These are phyloP conservation scores for Fopius arisanus DNA, from an alignment of 1,140 invertebrate genomes.

Conservation along the genomic window DNA sequence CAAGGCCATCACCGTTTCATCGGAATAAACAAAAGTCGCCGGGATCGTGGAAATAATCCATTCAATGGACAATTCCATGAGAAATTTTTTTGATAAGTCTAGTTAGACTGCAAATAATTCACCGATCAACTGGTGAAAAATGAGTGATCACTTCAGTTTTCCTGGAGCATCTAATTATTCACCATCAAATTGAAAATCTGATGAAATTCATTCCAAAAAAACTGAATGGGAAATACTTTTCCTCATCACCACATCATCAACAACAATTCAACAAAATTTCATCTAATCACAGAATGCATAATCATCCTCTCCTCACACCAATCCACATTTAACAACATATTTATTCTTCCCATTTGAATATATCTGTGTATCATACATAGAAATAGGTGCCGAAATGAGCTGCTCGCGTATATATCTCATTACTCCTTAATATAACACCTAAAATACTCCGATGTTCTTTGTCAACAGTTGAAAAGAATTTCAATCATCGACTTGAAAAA, in stretches of 20 bases:
- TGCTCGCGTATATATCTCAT: conserved; percentile 40
- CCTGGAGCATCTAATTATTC: not conserved
- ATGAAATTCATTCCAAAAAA: too few relatives aligned
- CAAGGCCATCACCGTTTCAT: too few relatives aligned
- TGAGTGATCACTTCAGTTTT: too few relatives aligned
- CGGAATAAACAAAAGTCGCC: too few relatives aligned
- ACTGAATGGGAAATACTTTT: too few relatives aligned
- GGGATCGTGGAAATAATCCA: too few relatives aligned
- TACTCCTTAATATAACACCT: not conserved
- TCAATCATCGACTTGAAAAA: conserved; percentile 62
- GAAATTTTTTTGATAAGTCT: too few relatives aligned
- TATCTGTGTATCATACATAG: conserved; percentile 52
- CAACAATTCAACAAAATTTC: not conserved
- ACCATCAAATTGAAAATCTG: too few relatives aligned
- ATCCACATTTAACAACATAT: not conserved
- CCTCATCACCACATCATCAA: too few relatives aligned
- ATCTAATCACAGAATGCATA: not conserved
- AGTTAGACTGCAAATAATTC: too few relatives aligned
- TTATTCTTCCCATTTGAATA: conserved; percentile 3
- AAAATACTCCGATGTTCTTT: not conserved
- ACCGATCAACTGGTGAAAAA: too few relatives aligned
- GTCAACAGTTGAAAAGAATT: conserved; percentile 36
- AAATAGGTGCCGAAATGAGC: conserved; percentile 61
- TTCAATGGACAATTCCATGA: too few relatives aligned
- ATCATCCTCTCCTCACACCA: not conserved